Base-by-base conservation (phyloP, 2,113 vertebrate genomes). In the Hydrochoerus hydrochaeris region DNA sequence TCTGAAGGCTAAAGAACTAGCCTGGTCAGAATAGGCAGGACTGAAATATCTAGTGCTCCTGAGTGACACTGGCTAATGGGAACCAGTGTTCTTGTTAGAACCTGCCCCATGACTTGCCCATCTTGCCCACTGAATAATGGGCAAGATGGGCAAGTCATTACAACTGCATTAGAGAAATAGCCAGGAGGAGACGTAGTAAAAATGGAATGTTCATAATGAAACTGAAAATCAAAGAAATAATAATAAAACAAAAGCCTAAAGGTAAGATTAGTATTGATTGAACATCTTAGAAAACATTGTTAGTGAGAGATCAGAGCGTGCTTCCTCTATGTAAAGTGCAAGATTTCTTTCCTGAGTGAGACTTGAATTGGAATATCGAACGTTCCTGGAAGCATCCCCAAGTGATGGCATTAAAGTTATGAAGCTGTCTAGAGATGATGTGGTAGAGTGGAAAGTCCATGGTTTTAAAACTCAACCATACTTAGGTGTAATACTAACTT, bases 181-280 rank as follows among this genome's bases (percentile, higher is more conserved):
- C 82, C 75, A 93, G 95, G 38, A 86, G 88, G 82, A 26, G 52
- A 86, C 19, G 7, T 30, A 90, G 90, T 96, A 84, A 98, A 97
- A 92, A 95, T 85, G 17, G 73, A 94, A 93, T 96, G 85, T 96
- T 98, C 96, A 85, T 97, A 98, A 65, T 97, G 93, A 97, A 96
- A 95, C 44, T 69, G 78, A 85, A 44, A 84, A 96, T 98, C 90
- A 41, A 96, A 98, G 90, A 86, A 98, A 96, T 98, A 97, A 98
- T 97, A 97, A 98, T 32, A 96, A 97, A 95, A 96, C 58, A 92
- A 92, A 97, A 67, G 85, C 88, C 95, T 95, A 69, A 96, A 95
- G 78, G 96, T 95, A 92, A 65, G 54, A 95, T 97, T 97, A 96
- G 46, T 98, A 95, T 96, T 96, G 96, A 98, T 94, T 97, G 73